Percentiles rank a stretch among this genome's conserved stretches.
These are phyloP conservation scores for Dipodomys ordii DNA, from an alignment of 2,113 vertebrate species.

Conservation along the genomic window DNA sequence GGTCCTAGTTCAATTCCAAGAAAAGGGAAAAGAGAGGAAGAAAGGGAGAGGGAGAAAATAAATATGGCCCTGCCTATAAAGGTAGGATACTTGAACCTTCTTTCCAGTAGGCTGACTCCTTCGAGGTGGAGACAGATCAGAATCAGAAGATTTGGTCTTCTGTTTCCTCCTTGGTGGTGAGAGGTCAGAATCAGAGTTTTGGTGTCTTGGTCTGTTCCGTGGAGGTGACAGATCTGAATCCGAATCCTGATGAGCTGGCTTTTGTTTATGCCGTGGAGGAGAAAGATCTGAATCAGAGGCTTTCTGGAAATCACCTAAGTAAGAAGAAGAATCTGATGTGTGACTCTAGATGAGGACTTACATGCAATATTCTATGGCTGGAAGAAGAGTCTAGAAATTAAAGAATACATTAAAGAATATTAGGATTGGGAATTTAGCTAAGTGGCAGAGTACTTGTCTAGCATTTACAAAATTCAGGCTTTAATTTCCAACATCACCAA, in stretches of 20 bases:
- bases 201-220: constrained; percentile 55
- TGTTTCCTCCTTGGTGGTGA: constrained; percentile 84
- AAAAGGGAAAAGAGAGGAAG: too few relatives aligned
- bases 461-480: not conserved
- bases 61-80: not conserved
- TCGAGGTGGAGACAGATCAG: constrained; percentile 83
- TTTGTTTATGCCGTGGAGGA: constrained; percentile 70
- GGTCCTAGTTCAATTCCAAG: too few relatives aligned
- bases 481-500: not conserved
- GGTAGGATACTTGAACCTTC: constrained; percentile 12
- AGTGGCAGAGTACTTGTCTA: not conserved
- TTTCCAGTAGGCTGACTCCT: constrained; percentile 28
- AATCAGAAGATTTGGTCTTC: constrained; percentile 82
- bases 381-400: constrained; percentile 82
- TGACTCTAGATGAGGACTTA: constrained; percentile 5
- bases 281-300: constrained; percentile 82
- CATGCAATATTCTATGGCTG: constrained; percentile 56
- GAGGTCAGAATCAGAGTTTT: constrained; percentile 83
- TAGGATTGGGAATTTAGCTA: not conserved
- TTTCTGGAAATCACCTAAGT: not conserved
- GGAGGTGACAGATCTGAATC: constrained; percentile 85
- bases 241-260: not conserved
- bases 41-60: too few relatives aligned
- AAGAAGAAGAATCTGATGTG: constrained; percentile 36
- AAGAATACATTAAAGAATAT: not conserved